A percentile compares a stretch with the other conserved stretches of the same genome.
phyloP scores from a whole-genome alignment of 2,113 vertebrate species.

The Bettongia penicillata region DNA sequence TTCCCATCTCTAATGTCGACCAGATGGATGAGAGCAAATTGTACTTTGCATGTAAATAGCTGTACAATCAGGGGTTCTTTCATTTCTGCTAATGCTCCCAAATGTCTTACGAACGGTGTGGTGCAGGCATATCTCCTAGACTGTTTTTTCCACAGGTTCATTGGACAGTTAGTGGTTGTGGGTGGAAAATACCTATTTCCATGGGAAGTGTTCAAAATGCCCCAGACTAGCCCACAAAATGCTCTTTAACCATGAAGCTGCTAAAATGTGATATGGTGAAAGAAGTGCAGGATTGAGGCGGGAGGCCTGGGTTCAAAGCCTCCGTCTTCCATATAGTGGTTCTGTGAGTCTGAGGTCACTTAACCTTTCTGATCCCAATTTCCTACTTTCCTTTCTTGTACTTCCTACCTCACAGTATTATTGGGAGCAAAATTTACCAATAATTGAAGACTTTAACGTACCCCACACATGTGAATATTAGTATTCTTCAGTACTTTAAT shows the following conservation, averaged over 20 bases:
- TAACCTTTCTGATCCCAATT: neutral
- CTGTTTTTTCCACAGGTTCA: neutral
- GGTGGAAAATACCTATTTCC: neutral
- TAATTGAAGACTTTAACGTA: neutral
- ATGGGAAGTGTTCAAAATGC: neutral
- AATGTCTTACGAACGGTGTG: neutral
- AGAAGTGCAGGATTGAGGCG: neutral
- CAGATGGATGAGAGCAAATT: neutral
- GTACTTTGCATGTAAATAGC: neutral
- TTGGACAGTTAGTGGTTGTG: neutral
- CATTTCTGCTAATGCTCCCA: neutral
- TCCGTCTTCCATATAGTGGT: neutral
- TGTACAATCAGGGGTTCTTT: neutral
- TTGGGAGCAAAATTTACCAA: neutral
- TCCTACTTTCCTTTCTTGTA: neutral
- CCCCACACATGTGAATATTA: neutral
- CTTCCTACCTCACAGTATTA: neutral
- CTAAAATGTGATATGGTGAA: neutral
- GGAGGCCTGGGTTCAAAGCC: neutral
- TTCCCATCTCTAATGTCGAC: neutral
- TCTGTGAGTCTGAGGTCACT: neutral
- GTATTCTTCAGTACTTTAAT: neutral
- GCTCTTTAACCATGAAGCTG: neutral
- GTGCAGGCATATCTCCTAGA: neutral
- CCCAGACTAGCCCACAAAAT: neutral